These are phyloP conservation scores for Dicyrtoma fusca DNA, from an alignment of 2,888 invertebrate genomes.

Conservation along the genomic window DNA sequence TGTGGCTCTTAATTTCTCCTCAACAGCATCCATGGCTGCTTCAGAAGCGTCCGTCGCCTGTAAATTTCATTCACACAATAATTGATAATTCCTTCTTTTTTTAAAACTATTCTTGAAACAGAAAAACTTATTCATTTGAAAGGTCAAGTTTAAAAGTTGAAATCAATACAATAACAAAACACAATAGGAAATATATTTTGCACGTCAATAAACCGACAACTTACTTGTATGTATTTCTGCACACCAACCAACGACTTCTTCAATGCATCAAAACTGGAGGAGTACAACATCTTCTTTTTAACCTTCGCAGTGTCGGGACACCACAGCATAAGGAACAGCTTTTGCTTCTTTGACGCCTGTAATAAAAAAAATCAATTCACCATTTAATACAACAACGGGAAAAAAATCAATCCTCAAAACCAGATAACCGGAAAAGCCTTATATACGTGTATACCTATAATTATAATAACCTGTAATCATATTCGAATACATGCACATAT, in stretches of 20 bases:
- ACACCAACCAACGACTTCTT: slow-evolving; percentile 96
- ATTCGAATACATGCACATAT: background rate
- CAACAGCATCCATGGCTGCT: slow-evolving; percentile 89
- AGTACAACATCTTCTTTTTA: slow-evolving; percentile 78
- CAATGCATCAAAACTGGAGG: slow-evolving; percentile 96
- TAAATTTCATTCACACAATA: slow-evolving; percentile 39
- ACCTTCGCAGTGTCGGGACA: slow-evolving; percentile 97
- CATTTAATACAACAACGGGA: background rate
- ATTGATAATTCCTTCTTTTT: background rate
- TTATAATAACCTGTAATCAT: background rate
- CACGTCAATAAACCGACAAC: slow-evolving; percentile 3
- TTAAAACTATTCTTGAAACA: background rate
- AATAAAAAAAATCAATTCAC: slow-evolving; percentile 42
- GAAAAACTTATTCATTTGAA: background rate
- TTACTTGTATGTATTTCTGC: slow-evolving; percentile 86
- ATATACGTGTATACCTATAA: background rate
- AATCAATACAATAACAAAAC: no score
- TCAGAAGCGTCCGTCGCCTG: slow-evolving; percentile 92
- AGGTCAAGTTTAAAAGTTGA: no score
- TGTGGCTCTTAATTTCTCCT: slow-evolving; percentile 90
- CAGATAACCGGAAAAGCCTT: no score
- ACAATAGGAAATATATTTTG: background rate
- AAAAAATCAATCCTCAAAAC: slow-evolving; percentile 11
- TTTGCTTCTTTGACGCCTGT: slow-evolving; percentile 92
- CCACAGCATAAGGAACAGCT: slow-evolving; percentile 97